Evolutionary conservation across 2,888 invertebrate species (phyloP).

Genomic region (Onchidella celtica): DNA sequence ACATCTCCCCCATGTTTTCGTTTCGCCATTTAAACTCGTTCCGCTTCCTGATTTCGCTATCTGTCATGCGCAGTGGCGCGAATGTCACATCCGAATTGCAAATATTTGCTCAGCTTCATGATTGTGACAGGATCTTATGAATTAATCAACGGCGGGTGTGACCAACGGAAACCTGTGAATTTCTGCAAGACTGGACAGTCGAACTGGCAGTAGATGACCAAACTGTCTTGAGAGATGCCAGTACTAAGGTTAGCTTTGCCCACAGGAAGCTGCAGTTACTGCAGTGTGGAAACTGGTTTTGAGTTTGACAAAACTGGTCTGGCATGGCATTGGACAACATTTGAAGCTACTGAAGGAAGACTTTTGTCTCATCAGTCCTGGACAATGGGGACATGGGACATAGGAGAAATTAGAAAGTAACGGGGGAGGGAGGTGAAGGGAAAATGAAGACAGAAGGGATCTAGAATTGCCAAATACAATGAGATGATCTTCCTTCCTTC

Average conservation of each 20-base stretch:
- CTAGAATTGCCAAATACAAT: too few species aligned
- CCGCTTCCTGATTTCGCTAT: neutral
- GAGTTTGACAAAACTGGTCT: too few species aligned
- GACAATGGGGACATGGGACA: too few species aligned
- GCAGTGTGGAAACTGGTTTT: too few species aligned
- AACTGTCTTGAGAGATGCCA: neutral
- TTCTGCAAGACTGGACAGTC: neutral
- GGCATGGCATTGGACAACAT: too few species aligned
- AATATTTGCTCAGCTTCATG: conserved; percentile 16
- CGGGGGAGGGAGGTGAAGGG: too few species aligned
- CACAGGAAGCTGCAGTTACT: too few species aligned
- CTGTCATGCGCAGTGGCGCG: conserved; percentile 11
- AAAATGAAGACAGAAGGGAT: too few species aligned
- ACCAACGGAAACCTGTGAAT: neutral
- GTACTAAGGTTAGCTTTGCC: neutral
- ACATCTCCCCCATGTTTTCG: conserved; percentile 1
- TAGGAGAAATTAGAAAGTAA: too few species aligned
- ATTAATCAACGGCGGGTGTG: conserved; percentile 8
- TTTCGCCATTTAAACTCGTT: neutral
- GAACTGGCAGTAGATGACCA: neutral
- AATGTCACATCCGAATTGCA: conserved; percentile 23
- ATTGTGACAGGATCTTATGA: conserved; percentile 7
- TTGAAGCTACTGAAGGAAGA: too few species aligned
- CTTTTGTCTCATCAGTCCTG: too few species aligned
- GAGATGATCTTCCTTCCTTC: too few species aligned